These are phyloP conservation scores for Heteractis magnifica DNA, from an alignment of 92 coral and sea anemone species.

Conservation along the genomic window DNA sequence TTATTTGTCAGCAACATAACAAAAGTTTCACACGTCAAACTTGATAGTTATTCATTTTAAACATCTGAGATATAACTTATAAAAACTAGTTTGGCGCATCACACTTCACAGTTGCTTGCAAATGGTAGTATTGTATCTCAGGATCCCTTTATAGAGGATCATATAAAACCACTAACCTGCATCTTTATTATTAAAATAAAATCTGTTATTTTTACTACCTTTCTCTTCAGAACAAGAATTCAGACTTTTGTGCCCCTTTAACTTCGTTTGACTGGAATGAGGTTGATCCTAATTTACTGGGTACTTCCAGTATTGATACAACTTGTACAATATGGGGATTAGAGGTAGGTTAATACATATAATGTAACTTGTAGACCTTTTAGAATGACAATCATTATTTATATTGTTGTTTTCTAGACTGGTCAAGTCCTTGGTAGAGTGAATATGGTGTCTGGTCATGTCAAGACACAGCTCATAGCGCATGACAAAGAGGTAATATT, in stretches of 20 bases:
- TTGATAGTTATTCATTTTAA: too few relatives aligned
- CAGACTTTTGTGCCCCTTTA: conserved; percentile 98
- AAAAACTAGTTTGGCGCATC: too few relatives aligned
- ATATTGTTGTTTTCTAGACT: conserved; percentile 51
- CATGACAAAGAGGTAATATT: conserved; percentile 89
- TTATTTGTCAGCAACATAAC: too few relatives aligned
- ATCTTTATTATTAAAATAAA: too few relatives aligned
- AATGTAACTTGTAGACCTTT: not conserved
- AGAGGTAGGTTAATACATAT: conserved; percentile 59
- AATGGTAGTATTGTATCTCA: too few relatives aligned
- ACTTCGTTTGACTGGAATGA: conserved; percentile 99
- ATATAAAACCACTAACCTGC: too few relatives aligned
- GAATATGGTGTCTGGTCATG: conserved; percentile 98
- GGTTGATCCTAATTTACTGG: conserved; percentile 88
- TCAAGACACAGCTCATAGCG: conserved; percentile 96
- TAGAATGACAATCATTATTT: not conserved
- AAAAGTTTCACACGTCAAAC: too few relatives aligned
- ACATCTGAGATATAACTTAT: too few relatives aligned
- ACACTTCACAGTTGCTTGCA: too few relatives aligned
- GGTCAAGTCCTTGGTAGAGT: conserved; percentile 98
- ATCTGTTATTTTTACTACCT: not conserved
- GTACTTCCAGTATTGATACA: conserved; percentile 98
- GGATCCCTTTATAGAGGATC: too few relatives aligned
- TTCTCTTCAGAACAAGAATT: conserved; percentile 81
- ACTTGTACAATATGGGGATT: conserved; percentile 99